Base-by-base conservation (phyloP, 2,888 invertebrate species). In the Eilema depressum region DNA sequence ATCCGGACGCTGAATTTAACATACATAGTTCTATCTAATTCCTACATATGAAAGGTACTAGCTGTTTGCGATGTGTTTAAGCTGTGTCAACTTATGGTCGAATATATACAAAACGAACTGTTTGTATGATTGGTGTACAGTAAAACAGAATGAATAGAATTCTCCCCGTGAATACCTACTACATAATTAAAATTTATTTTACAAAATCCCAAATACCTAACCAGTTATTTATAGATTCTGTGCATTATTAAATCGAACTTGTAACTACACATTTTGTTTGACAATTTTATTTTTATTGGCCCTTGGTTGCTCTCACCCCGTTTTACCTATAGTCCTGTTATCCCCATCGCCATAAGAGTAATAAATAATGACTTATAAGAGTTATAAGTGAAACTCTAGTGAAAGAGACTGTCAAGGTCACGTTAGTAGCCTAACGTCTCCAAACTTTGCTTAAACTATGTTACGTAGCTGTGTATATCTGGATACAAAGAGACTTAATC, bases 41-140 rank as follows among this genome's bases (percentile, higher is more conserved):
- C n/a, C 10, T 53, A 53, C n/a, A n/a, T 53, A n/a, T 10, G n/a
- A 53, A 53, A 20, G 17, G 17, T 41, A 63, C 25, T 25, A 25
- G 63, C 63, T 37, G 41, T 63, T 25, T 25, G 41, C 63, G 25
- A 63, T 63, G 63, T 63, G 53, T n/a, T 41, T 63, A 63, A 26
- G 37, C 26, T 63, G 41, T 10, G 25, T 41, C 25, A 10, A 53
- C n/a, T 53, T 47, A 47, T 47, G 20, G 23, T 3, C 25, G 14
- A 37, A 25, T 63, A 63, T 37, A 33, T 23, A 33, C 23, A n/a
- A 5, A 33, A 37, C 37, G 37, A 37, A 37, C 37, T 8, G 33
- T 37, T 12, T 47, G 7, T 20, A 7, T 47, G 47, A 47, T 47
- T 47, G 47, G 53, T n/a, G 53, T n/a, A n/a, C 53, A 53, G n/a